phyloP scores from a whole-genome alignment of 1,140 invertebrate species.

The Oedothorax gibbosus region DNA sequence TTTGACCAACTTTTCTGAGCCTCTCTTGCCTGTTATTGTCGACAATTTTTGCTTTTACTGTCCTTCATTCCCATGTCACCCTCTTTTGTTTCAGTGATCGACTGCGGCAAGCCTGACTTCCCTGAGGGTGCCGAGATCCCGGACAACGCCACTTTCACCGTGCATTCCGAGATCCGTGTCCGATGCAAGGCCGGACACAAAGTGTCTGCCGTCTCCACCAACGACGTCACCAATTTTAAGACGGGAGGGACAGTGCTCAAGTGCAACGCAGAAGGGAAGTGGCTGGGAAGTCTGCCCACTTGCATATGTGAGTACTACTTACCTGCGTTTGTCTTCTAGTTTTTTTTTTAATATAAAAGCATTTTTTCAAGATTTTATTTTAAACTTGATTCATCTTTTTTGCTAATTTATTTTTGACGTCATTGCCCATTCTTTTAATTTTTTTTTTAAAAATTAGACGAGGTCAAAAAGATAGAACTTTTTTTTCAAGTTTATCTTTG shows the following conservation, averaged over 20 bases:
- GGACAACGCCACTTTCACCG: conserved; percentile 83
- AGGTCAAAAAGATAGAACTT: too few species aligned
- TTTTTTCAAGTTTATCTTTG: too few species aligned
- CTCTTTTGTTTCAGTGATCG: conserved; percentile 76
- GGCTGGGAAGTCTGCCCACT: conserved; percentile 81
- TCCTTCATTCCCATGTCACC: neutral
- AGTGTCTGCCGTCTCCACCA: conserved; percentile 67
- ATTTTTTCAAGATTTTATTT: too few species aligned
- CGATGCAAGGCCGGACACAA: conserved; percentile 87
- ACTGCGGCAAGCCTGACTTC: conserved; percentile 87
- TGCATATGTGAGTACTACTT: conserved; percentile 81
- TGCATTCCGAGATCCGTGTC: conserved; percentile 87
- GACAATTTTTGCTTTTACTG: too few species aligned
- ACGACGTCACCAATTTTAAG: conserved; percentile 21
- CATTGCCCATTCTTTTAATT: too few species aligned
- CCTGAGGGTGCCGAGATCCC: conserved; percentile 85
- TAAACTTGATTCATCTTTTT: too few species aligned
- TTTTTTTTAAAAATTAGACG: too few species aligned
- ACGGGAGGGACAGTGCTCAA: conserved; percentile 77
- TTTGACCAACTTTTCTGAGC: too few species aligned
- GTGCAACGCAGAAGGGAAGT: conserved; percentile 81
- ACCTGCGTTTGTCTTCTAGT: too few species aligned
- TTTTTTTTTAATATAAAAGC: too few species aligned
- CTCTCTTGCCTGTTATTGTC: too few species aligned
- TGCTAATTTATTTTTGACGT: too few species aligned